These are phyloP conservation scores for Anguilla pacifica DNA, from an alignment of 2,797 vertebrate species.

Conservation along the genomic window DNA sequence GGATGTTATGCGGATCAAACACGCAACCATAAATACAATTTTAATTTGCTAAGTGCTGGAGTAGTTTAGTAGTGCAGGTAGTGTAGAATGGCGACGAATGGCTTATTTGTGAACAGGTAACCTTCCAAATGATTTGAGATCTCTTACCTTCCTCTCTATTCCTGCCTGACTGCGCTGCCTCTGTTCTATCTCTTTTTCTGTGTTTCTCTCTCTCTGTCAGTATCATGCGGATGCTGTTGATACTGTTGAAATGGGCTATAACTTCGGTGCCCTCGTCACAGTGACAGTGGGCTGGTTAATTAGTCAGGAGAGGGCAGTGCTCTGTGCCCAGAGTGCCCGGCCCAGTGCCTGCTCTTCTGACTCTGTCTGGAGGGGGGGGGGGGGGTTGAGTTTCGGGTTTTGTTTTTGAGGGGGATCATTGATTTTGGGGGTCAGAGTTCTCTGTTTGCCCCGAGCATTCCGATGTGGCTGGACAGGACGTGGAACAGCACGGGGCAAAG, in stretches of 20 bases:
- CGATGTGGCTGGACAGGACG: constrained; percentile 70
- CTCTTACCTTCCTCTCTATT: not conserved
- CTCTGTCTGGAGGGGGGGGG: not conserved
- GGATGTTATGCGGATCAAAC: not conserved
- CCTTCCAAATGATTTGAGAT: not conserved
- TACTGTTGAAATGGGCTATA: constrained; percentile 45
- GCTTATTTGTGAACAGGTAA: not conserved
- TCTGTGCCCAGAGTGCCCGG: constrained; percentile 35
- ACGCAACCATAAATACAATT: not conserved
- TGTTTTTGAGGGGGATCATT: constrained; percentile 63
- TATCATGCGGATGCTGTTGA: not conserved
- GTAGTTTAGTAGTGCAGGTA: not conserved
- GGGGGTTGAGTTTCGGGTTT: not conserved
- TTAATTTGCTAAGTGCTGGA: not conserved
- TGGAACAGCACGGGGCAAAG: constrained; percentile 76
- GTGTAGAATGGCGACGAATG: not conserved
- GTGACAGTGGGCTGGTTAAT: constrained; percentile 81
- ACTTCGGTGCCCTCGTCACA: constrained; percentile 72
- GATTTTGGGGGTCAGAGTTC: constrained; percentile 74
- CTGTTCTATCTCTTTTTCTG: not conserved
- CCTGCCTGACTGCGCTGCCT: not conserved
- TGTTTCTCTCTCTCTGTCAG: not conserved
- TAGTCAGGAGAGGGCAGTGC: constrained; percentile 77
- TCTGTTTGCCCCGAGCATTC: constrained; percentile 70
- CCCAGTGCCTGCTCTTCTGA: not conserved